Evolutionary conservation across 2,113 vertebrate species (phyloP).

Genomic region (Sus scrofa): DNA sequence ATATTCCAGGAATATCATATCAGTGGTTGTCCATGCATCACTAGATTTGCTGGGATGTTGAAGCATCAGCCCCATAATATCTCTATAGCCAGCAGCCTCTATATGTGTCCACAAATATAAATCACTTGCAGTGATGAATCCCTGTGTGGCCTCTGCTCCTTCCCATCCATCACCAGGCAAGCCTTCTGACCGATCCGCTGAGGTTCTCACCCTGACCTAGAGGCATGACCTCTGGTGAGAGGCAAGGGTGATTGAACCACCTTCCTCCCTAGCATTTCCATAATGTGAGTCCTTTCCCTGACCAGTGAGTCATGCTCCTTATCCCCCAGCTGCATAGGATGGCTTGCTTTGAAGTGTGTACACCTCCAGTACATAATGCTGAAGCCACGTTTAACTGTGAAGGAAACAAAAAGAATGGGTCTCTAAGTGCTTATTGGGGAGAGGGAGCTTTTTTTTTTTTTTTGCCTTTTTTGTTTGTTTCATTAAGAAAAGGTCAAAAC

Average conservation of each 20-base stretch:
- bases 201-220: constrained; percentile 4
- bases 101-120: constrained; percentile 73
- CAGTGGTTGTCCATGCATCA: not conserved
- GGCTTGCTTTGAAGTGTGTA: not conserved
- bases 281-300: constrained; percentile 30
- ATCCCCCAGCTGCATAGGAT: not conserved
- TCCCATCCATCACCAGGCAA: constrained; percentile 65
- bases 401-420: constrained; percentile 4
- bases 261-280: constrained; percentile 39
- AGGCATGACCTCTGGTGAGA: constrained; percentile 46
- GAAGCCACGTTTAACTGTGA: not conserved
- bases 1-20: not conserved
- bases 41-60: not conserved
- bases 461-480: not conserved
- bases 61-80: not conserved
- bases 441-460: not conserved
- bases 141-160: constrained; percentile 39
- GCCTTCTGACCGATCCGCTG: constrained; percentile 50
- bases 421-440: not conserved
- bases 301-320: not conserved
- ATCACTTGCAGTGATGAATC: constrained; percentile 58
- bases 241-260: constrained; percentile 58
- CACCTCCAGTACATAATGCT: not conserved
- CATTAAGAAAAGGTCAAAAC: not conserved
- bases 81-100: constrained; percentile 58